These are phyloP conservation scores for Romanogobio albipinnatus DNA, from an alignment of 2,113 vertebrate species.

Conservation along the genomic window DNA sequence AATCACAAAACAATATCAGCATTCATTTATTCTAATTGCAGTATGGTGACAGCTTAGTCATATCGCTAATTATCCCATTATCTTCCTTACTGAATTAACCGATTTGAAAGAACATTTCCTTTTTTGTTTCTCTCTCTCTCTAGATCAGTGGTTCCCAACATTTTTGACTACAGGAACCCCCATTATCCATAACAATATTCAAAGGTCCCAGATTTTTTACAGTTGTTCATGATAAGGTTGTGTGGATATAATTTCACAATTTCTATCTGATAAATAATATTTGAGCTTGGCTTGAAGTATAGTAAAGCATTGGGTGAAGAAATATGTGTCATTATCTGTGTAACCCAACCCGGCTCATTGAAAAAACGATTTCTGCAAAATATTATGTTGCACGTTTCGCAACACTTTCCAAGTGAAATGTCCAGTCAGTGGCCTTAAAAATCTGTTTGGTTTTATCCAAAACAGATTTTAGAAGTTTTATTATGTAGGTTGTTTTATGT, in stretches of 20 bases:
- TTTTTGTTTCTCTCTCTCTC: neutral
- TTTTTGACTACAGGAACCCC: neutral
- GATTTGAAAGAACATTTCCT: neutral
- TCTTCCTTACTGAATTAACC: neutral
- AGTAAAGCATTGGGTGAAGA: neutral
- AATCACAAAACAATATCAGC: slow-evolving; percentile 6
- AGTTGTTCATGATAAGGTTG: neutral
- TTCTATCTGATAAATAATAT: neutral
- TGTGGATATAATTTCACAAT: neutral
- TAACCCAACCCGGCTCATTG: neutral
- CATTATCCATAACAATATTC: neutral
- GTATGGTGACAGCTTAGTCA: slow-evolving; percentile 16
- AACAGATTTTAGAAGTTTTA: too few species aligned
- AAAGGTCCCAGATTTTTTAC: neutral
- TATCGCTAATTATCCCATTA: slow-evolving; percentile 14
- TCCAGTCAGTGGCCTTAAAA: too few species aligned
- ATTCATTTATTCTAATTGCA: slow-evolving; percentile 51
- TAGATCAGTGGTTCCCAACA: neutral
- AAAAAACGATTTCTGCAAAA: too few species aligned
- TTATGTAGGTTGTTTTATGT: too few species aligned
- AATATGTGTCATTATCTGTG: neutral
- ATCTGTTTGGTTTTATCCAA: too few species aligned
- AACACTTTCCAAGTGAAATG: too few species aligned
- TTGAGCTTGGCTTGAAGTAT: neutral
- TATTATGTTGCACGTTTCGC: too few species aligned